phyloP scores from a whole-genome alignment of 1,140 invertebrate genomes.

The Idris sp. region DNA sequence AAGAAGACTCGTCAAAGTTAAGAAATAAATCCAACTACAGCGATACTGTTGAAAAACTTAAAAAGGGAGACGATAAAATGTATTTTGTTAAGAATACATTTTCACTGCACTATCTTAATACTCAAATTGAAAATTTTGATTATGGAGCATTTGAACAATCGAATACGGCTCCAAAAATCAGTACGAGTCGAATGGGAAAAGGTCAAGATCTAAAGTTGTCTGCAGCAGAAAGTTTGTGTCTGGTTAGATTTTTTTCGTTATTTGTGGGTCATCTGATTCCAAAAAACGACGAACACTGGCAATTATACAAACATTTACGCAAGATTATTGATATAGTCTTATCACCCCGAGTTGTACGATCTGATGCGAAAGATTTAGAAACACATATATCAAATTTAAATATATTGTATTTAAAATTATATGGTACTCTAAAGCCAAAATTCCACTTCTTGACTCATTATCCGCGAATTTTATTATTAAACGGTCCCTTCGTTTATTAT shows the following conservation, averaged over 20 bases:
- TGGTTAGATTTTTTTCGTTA: conserved; percentile 26
- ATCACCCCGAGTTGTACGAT: neutral
- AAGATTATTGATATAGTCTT: conserved; percentile 1
- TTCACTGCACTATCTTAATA: too few species aligned
- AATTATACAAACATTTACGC: neutral
- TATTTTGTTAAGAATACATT: too few species aligned
- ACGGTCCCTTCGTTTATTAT: conserved; percentile 16
- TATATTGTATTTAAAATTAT: conserved; percentile 11
- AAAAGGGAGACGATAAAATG: too few species aligned
- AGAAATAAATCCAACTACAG: too few species aligned
- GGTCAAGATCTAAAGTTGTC: conserved; percentile 13
- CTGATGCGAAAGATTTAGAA: neutral
- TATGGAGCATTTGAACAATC: too few species aligned
- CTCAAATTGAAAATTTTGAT: too few species aligned
- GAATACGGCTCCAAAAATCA: too few species aligned
- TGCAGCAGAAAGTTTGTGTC: conserved; percentile 22
- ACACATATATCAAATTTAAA: conserved; percentile 1
- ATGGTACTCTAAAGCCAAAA: conserved; percentile 20
- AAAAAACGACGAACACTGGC: neutral
- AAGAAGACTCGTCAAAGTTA: too few species aligned
- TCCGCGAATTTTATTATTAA: conserved; percentile 3
- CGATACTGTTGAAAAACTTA: too few species aligned
- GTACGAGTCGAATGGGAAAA: conserved; percentile 1
- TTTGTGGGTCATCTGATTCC: conserved; percentile 10
- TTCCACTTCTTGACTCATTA: conserved; percentile 22